Base-by-base conservation (phyloP, 2,797 vertebrate genomes). In the Liparis tanakae region DNA sequence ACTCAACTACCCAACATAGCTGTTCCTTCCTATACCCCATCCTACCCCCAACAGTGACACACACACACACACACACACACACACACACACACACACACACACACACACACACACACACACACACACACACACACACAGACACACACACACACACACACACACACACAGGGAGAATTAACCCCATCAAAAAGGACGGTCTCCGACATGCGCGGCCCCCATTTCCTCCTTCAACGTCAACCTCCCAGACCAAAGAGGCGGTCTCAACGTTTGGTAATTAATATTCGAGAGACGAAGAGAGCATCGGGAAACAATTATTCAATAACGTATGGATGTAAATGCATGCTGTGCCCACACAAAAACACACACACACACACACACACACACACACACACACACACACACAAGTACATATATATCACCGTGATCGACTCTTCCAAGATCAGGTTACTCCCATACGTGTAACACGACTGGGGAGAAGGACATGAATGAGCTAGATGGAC, bases 281-380 rank as follows among this genome's bases (percentile, higher is more conserved):
- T 93, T 93, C 88, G 25, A 50, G 75, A 78, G 74, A 80, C 81
- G 82, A 89, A 80, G 62, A 68, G 59, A 84, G 83, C 94, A 94
- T 90, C 90, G 87, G 94, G 93, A 94, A 94, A 78, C 92, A 94
- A 94, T 95, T 94, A 94, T 90, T 93, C 88, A 93, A 92, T 93
- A 92, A 92, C 78, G 81, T 75, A 86, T 86, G 88, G 83, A 91
- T 78, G 72, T 82, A 85, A 86, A 89, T 68, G 85, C 77, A 69
- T 72, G 51, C 76, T 74, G 69, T 55, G 75, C 70, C 64, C 69
- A 66, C 74, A 89, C 72, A 76, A 75, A 83, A 67, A 80, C 70
- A 73, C 75, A 80, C n/a, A 5, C 69, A 59, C 20, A 9, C 72
- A 73, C 81, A 72, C 56, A 15, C 76, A 57, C 70, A 80, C 22